Conservation (phyloP, 2,888 invertebrate species). For the Nomada fabriciana region DNA sequence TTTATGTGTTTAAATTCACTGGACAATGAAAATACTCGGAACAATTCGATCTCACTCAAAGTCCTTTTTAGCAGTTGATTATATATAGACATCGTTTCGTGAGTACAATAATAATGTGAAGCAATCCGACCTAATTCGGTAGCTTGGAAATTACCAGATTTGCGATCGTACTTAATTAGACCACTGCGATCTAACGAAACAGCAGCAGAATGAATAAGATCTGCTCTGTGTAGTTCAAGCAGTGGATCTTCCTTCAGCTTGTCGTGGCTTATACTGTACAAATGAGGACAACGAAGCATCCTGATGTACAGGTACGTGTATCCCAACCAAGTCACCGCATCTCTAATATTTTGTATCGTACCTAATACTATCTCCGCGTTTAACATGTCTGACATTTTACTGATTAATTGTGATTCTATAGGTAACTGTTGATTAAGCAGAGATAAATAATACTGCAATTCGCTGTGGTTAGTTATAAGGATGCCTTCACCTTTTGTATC, state of each 20-base stretch:
- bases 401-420: constrained; percentile 97
- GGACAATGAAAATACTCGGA: constrained; percentile 99
- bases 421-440: constrained; percentile 99
- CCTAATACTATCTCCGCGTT: constrained; percentile 99
- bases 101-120: constrained; percentile 99
- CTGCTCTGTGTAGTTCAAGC: constrained; percentile 95
- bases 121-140: constrained; percentile 99
- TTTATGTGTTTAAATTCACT: constrained; percentile 97
- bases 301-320: constrained; percentile 98
- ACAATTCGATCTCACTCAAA: constrained; percentile 98
- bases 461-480: constrained; percentile 99
- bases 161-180: constrained; percentile 97
- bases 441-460: constrained; percentile 98
- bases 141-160: constrained; percentile 94
- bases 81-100: constrained; percentile 98
- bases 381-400: constrained; percentile 97
- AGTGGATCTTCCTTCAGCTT: constrained; percentile 92
- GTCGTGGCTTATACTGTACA: constrained; percentile 93
- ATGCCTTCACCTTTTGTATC: constrained; percentile 99
- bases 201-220: constrained; percentile 98
- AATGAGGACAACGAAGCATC: constrained; percentile 95
- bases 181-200: constrained; percentile 95
- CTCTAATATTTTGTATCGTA: constrained; percentile 94
- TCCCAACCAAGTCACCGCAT: constrained; percentile 97
- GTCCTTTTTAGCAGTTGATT: constrained; percentile 98